phyloP scores from a whole-genome alignment of 92 coral and sea anemone species.

The Zoanthus sansibaricus region DNA sequence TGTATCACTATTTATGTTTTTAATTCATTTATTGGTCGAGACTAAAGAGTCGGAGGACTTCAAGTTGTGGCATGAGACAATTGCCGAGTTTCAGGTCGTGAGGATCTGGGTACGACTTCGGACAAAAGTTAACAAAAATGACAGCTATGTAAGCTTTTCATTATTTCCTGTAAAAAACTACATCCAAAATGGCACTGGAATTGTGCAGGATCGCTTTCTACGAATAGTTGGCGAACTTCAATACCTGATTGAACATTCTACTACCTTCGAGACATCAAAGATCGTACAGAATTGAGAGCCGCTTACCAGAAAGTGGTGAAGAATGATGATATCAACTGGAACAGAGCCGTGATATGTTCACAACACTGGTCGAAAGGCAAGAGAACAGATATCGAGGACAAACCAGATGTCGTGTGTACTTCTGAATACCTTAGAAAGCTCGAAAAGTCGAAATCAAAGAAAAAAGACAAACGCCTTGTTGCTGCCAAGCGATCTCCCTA shows the following conservation, averaged over 20 bases:
- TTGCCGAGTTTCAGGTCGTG: background rate
- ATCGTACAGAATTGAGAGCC: slow-evolving; percentile 27
- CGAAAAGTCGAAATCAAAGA: background rate
- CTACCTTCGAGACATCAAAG: background rate
- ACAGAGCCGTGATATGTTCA: slow-evolving; percentile 46
- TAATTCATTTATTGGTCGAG: background rate
- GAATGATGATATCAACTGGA: slow-evolving; percentile 55
- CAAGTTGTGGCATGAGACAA: slow-evolving; percentile 28
- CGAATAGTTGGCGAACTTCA: slow-evolving; percentile 2
- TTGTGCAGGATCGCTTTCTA: slow-evolving; percentile 22
- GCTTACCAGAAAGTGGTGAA: slow-evolving; percentile 44
- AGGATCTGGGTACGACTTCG: background rate
- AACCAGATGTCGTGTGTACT: slow-evolving; percentile 19
- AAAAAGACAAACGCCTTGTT: background rate
- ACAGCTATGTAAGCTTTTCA: too few relatives aligned
- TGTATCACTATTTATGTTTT: slow-evolving; percentile 1
- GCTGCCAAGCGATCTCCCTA: background rate
- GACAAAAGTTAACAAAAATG: background rate
- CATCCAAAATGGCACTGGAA: slow-evolving; percentile 26
- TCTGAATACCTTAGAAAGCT: background rate
- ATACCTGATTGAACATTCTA: background rate
- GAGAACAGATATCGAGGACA: slow-evolving; percentile 20
- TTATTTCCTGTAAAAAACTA: background rate
- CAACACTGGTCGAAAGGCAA: slow-evolving; percentile 50
- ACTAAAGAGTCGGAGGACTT: slow-evolving; percentile 36